Evolutionary conservation across 2,888 invertebrate genomes (phyloP).

Genomic region (Cataglyphis cursor): DNA sequence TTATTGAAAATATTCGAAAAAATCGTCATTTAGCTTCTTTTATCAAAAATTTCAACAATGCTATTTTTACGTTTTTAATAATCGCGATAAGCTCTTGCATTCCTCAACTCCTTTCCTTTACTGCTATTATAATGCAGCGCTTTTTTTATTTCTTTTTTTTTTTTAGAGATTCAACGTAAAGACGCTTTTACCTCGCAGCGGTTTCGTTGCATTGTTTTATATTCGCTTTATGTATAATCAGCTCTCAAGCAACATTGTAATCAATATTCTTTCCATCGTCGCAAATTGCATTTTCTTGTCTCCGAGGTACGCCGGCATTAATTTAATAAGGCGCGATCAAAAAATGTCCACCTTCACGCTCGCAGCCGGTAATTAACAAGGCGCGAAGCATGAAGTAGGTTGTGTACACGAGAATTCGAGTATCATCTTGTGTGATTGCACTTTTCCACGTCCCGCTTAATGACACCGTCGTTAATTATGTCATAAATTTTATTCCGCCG

Average conservation of each 20-base stretch:
- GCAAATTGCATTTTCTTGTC: conserved; percentile 41
- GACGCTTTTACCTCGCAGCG: background rate
- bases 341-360: conserved; percentile 42
- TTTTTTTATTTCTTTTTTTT: background rate
- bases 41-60: background rate
- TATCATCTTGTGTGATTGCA: conserved; percentile 56
- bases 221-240: conserved; percentile 14
- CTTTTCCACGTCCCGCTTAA: conserved; percentile 58
- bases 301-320: conserved; percentile 50
- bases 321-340: conserved; percentile 61
- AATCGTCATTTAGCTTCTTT: background rate
- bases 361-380: conserved; percentile 66
- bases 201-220: background rate
- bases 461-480: conserved; percentile 70
- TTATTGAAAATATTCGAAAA: background rate
- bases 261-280: conserved; percentile 54
- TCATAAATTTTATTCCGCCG: conserved; percentile 67
- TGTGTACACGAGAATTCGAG: conserved; percentile 37
- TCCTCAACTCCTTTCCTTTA: background rate
- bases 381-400: conserved; percentile 55
- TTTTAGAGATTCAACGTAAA: background rate
- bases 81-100: background rate
- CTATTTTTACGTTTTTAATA: background rate
- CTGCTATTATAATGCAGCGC: background rate
- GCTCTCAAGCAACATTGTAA: background rate